Conservation (phyloP, 1,140 invertebrate genomes). For the Leucophenga varia region DNA sequence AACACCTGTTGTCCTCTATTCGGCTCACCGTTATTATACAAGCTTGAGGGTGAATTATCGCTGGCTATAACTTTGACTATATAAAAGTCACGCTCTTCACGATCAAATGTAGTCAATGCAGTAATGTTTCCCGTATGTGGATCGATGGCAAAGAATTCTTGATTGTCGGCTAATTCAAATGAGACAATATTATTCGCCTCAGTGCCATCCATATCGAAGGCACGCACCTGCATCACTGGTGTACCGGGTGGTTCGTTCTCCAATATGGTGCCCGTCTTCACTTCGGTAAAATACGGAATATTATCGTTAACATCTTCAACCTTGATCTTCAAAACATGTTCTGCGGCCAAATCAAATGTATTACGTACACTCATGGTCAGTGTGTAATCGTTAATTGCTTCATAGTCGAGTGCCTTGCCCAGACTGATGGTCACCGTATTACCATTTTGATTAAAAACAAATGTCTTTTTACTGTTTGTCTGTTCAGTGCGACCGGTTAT, state of each 20-base stretch:
- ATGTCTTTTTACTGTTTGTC: constrained; percentile 78
- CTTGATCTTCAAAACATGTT: constrained; percentile 74
- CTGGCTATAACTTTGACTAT: constrained; percentile 81
- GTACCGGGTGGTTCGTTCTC: constrained; percentile 81
- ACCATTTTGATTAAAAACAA: constrained; percentile 68
- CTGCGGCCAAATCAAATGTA: constrained; percentile 75
- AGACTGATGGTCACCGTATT: constrained; percentile 73
- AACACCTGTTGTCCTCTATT: constrained; percentile 77
- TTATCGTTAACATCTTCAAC: constrained; percentile 86
- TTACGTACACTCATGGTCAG: constrained; percentile 81
- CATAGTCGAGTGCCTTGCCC: constrained; percentile 76
- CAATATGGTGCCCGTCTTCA: constrained; percentile 74
- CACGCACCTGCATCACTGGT: constrained; percentile 81
- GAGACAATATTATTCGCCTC: constrained; percentile 77
- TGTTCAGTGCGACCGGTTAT: constrained; percentile 78
- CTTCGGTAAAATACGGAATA: constrained; percentile 79
- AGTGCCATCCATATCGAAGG: constrained; percentile 84
- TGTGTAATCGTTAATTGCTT: constrained; percentile 77
- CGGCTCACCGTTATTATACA: constrained; percentile 66
- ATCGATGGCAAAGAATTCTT: constrained; percentile 77
- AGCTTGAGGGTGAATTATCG: constrained; percentile 82
- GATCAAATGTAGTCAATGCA: constrained; percentile 74
- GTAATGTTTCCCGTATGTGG: constrained; percentile 80
- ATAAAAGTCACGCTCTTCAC: constrained; percentile 77
- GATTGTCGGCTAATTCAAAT: constrained; percentile 71